Conservation (phyloP, 2,113 vertebrate species). For the Otolemur garnettii region DNA sequence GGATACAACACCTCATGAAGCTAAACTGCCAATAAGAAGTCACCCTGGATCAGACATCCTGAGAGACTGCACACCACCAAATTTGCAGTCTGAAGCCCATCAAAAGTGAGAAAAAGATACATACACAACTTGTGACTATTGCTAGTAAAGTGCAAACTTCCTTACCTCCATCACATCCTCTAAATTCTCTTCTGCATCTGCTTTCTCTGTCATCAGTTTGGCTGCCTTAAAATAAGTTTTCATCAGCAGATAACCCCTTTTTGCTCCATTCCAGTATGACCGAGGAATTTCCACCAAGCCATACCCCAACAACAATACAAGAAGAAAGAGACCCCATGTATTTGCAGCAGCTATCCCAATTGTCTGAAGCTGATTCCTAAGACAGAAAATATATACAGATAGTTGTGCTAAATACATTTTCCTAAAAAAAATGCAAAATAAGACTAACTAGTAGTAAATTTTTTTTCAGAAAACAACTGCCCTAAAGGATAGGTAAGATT, state of each 20-base stretch:
- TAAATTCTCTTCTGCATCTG: constrained; percentile 94
- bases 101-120: not conserved
- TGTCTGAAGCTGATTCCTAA: constrained; percentile 93
- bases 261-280: constrained; percentile 95
- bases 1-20: not conserved
- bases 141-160: not conserved
- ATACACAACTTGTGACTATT: not conserved
- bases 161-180: constrained; percentile 95
- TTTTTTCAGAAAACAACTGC: constrained; percentile 52
- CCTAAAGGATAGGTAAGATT: not conserved
- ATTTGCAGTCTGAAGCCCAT: constrained; percentile 2
- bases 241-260: constrained; percentile 91
- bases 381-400: not conserved
- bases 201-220: constrained; percentile 95
- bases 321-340: constrained; percentile 97
- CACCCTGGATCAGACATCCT: not conserved
- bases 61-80: not conserved
- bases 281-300: constrained; percentile 97
- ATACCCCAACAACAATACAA: constrained; percentile 95
- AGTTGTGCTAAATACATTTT: not conserved
- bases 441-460: not conserved
- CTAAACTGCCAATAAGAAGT: not conserved
- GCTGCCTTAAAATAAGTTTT: constrained; percentile 96
- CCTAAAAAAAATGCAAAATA: not conserved
- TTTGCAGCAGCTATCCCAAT: constrained; percentile 96